Percentiles rank a stretch among this genome's conserved stretches.
phyloP scores from a whole-genome alignment of 2,888 invertebrate species.

The Amphipyra berbera region DNA sequence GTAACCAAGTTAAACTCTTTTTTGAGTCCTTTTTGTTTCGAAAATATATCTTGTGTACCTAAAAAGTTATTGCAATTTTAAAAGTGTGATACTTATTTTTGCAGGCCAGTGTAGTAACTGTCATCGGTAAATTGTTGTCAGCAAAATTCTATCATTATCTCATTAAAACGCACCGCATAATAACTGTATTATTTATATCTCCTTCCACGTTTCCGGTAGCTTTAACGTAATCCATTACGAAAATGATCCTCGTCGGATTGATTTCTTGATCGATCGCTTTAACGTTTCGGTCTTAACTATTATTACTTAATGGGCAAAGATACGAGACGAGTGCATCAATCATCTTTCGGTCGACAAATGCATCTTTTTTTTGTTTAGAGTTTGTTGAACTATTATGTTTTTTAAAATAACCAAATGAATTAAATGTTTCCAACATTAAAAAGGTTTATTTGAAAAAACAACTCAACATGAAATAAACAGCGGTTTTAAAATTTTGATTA shows the following conservation, averaged over 20 bases:
- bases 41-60: no score
- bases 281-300: conserved; percentile 82
- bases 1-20: no score
- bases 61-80: no score
- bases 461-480: conserved; percentile 41
- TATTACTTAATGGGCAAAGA: conserved; percentile 88
- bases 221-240: conserved; percentile 83
- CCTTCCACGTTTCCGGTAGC: conserved; percentile 81
- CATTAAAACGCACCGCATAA: conserved; percentile 24
- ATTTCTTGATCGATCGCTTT: conserved; percentile 87
- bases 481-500: conserved; percentile 55
- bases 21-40: no score
- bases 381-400: conserved; percentile 73
- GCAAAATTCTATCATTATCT: conserved; percentile 41
- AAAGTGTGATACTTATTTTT: no score
- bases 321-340: conserved; percentile 83
- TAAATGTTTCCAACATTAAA: conserved; percentile 38
- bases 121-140: conserved; percentile 53
- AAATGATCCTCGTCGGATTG: conserved; percentile 82
- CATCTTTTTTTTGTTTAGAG: conserved; percentile 74
- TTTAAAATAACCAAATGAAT: conserved; percentile 68
- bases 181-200: conserved; percentile 55
- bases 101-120: no score
- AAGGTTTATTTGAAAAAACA: conserved; percentile 18
- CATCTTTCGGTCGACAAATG: conserved; percentile 83